Evolutionary conservation across 2,888 invertebrate genomes (phyloP), one percentile per base, ranked within the genome.

Genomic region (Tachystola acroxantha): DNA sequence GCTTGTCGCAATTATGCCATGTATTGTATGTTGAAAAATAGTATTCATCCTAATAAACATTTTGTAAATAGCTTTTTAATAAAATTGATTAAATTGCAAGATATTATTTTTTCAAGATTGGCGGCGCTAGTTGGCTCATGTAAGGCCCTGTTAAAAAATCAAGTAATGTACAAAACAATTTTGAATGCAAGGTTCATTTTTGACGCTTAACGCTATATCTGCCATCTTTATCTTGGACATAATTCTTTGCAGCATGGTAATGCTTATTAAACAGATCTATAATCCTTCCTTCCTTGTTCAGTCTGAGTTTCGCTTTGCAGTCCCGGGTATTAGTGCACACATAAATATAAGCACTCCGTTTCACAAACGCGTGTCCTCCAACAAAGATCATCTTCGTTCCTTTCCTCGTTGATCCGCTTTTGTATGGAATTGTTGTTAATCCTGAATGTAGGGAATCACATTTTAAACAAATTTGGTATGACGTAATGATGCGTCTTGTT

Each of bases 241-340:
- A 30, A 10, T 22, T 12, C 7, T n/a, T 37, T n/a, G 40, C 34
- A 1, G 45, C 39, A 16, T 62, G 62, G 13, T 36, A 42, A 25
- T 59, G 59, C 2, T 32, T 32, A n/a, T 40, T 51, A 22, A 41
- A 36, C 1, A 55, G 38, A 2, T 36, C 33, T 3, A 40, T 22
- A 2, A 64, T 50, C 3, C 32, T 45, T 0, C 42, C 45, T 0
- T 45, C 37, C 0, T 19, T 2, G 10, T 48, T 37, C 7, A 63
- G 13, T 14, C 34, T 53, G 7, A 71, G 7, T 35, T 53, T 64
- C 0, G 64, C 66, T 10, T 54, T 64, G 34, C 70, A 71, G 0
- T 42, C 2, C 0, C 27, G 34, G 5, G 25, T 7, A 13, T 39
- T 45, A 2, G 47, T 46, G 22, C 54, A 55, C 3, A 24, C 11